Conservation (phyloP, 2,797 vertebrate species). For the Pseudotriccus pelzelni region DNA sequence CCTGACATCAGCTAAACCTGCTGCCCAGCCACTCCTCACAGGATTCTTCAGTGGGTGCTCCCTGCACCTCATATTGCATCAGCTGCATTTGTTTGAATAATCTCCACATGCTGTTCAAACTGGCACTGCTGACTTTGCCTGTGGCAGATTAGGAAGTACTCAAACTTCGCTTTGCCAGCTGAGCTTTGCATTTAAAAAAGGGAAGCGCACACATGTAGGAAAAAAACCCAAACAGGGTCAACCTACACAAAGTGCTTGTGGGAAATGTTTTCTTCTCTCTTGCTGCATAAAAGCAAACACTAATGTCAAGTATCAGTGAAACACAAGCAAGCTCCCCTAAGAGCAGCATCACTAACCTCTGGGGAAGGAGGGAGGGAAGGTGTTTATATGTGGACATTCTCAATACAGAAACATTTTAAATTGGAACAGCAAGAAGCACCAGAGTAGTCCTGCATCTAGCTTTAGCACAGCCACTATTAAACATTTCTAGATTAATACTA, state of each 20-base stretch:
- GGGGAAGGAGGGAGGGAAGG: background rate
- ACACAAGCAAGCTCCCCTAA: background rate
- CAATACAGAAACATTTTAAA: background rate
- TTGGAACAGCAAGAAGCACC: background rate
- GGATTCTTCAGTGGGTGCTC: background rate
- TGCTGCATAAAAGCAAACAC: background rate
- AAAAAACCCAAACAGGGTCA: background rate
- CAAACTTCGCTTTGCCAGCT: background rate
- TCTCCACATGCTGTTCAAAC: background rate
- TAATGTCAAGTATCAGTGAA: no score
- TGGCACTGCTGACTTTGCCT: background rate
- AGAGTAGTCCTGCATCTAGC: background rate
- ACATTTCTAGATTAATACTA: background rate
- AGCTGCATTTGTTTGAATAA: background rate
- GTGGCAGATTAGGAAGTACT: background rate
- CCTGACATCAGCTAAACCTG: background rate
- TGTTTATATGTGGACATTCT: background rate
- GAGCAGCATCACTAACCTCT: background rate
- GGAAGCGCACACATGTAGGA: background rate
- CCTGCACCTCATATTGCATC: background rate
- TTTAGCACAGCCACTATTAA: background rate
- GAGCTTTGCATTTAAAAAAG: background rate
- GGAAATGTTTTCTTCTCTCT: background rate
- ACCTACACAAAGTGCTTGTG: background rate
- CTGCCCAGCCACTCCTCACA: background rate